Conservation (phyloP, 2,113 vertebrate genomes). For the Acanthochromis polyacanthus region DNA sequence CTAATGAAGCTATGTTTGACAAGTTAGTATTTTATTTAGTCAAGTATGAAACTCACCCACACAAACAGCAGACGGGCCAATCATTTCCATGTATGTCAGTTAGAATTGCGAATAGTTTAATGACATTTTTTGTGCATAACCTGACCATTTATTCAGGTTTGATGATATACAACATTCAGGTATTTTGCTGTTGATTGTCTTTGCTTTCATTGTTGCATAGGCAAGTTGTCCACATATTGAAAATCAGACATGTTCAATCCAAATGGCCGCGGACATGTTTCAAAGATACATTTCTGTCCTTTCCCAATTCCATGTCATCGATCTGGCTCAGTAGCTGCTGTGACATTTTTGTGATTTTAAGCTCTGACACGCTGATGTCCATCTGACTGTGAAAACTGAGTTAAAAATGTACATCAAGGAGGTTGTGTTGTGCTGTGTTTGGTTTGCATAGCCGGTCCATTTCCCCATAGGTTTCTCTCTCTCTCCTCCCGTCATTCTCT, state of each 20-base stretch:
- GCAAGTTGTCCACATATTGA: no score
- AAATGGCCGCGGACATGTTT: no score
- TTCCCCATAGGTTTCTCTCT: conserved; percentile 15
- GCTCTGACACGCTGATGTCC: background rate
- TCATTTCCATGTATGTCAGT: background rate
- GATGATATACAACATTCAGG: background rate
- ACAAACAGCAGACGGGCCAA: background rate
- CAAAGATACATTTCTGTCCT: no score
- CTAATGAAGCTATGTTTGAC: background rate
- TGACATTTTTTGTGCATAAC: background rate
- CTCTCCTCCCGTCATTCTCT: conserved; percentile 34
- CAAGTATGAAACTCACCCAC: background rate
- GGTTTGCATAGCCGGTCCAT: conserved; percentile 32
- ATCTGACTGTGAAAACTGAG: background rate
- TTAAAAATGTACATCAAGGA: background rate
- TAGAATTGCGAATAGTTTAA: background rate
- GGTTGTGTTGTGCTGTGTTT: conserved; percentile 5
- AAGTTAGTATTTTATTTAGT: background rate
- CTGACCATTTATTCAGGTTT: background rate
- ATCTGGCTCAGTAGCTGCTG: background rate
- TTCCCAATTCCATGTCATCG: background rate
- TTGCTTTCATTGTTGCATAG: background rate
- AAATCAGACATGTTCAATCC: no score
- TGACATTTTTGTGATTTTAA: background rate
- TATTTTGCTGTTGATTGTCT: background rate